A percentile compares a stretch with the other conserved stretches of the same genome.
Evolutionary conservation across 2,113 vertebrate species (phyloP).

Genomic region (Caranx ignobilis): DNA sequence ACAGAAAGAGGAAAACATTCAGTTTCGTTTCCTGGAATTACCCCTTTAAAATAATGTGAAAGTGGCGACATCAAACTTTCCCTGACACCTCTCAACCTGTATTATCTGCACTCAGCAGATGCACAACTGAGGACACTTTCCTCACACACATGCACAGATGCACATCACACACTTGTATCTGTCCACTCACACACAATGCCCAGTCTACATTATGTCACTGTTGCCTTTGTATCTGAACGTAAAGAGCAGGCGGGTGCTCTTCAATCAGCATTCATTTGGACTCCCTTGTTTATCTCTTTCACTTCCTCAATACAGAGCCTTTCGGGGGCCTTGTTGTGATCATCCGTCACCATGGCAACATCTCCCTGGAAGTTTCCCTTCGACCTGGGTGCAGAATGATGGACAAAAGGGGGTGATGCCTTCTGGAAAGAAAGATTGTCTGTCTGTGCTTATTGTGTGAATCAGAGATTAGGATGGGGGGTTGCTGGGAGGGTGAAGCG

Average conservation of each 20-base stretch:
- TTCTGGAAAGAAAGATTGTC: conserved; percentile 51
- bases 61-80: background rate
- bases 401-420: conserved; percentile 57
- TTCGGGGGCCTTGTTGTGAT: conserved; percentile 46
- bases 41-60: background rate
- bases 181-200: conserved; percentile 10
- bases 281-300: conserved; percentile 39
- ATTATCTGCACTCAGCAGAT: conserved; percentile 19
- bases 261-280: conserved; percentile 49
- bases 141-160: background rate
- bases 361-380: conserved; percentile 31
- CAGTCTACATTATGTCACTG: background rate
- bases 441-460: conserved; percentile 58
- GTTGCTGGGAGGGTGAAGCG: background rate
- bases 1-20: too few relatives aligned
- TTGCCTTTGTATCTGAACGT: conserved; percentile 33
- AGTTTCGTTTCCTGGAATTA: too few relatives aligned
- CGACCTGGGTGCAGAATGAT: conserved; percentile 1
- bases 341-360: conserved; percentile 58
- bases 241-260: conserved; percentile 1
- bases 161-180: background rate
- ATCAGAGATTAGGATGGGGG: conserved; percentile 59
- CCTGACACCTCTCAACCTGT: background rate
- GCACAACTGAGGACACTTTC: background rate
- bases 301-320: conserved; percentile 24